Conservation (phyloP, 2,888 invertebrate genomes). For the Acanthococcus lagerstroemiae region DNA sequence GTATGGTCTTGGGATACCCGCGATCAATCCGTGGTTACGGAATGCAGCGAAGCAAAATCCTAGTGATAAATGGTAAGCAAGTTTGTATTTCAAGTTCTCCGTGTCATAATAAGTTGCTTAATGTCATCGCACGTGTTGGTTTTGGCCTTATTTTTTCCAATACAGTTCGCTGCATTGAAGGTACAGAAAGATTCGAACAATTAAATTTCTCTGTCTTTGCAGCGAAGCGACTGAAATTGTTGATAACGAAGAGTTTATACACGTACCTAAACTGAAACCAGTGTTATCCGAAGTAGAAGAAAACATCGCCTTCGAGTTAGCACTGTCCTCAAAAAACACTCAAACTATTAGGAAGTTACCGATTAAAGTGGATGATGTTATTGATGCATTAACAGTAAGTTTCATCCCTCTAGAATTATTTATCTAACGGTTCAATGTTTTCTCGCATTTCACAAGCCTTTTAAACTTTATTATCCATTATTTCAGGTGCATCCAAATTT, state of each 20-base stretch:
- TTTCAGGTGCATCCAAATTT: slow-evolving; percentile 14
- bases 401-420: neutral
- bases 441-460: neutral
- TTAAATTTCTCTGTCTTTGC: neutral
- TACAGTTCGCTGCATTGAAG: no score
- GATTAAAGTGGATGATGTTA: slow-evolving; percentile 7
- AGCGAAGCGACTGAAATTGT: slow-evolving; percentile 20
- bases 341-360: slow-evolving; percentile 3
- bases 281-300: slow-evolving; percentile 12
- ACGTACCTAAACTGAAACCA: slow-evolving; percentile 18
- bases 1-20: slow-evolving; percentile 66
- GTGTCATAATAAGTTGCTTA: no score
- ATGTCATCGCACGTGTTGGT: no score
- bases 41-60: slow-evolving; percentile 43
- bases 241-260: slow-evolving; percentile 17
- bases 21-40: slow-evolving; percentile 69
- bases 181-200: no score
- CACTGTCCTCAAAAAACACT: slow-evolving; percentile 16
- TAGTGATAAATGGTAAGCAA: slow-evolving; percentile 7
- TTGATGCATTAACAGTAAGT: slow-evolving; percentile 4
- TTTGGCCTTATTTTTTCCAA: no score
- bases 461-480: neutral
- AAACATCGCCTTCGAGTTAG: slow-evolving; percentile 19
- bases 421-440: no score
- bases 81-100: neutral